Evolutionary conservation across 2,888 invertebrate genomes (phyloP), one percentile per base, ranked within the genome.

Genomic region (Aproaerema taeniolella): DNA sequence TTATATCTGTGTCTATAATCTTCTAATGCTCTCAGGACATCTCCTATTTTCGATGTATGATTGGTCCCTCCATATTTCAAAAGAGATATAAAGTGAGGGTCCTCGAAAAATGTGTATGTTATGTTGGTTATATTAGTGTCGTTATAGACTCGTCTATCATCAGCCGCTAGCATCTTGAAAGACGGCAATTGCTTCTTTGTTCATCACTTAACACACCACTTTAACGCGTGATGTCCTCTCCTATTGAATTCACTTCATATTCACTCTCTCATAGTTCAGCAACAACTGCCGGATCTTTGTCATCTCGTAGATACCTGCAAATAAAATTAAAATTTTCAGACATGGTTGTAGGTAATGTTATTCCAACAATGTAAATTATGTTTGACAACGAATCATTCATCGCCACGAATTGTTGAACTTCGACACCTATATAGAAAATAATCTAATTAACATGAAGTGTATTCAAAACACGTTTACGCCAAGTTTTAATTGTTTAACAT

Each of bases 1-100:
- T 85, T 85, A 49, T 75, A 78, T 55, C 57, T 72, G 47, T 65
- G 77, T 34, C 78, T 56, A 61, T 67, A 73, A 46, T 71, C 72
- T 45, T 82, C 81, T 11, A 86, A 46, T 1, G 66, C 76, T 47
- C 67, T 63, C 5, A 85, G 53, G n/a, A 78, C 71, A 42, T 82
- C 77, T 7, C 66, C 71, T 10, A 85, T 67, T 43, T 65, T 75
- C 0, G 62, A 53, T 10, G 64, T 68, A 35, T 67, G 62, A 48
- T 81, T 81, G 2, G 61, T 52, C 0, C 71, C 73, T 38, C 60
- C 65, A 26, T 73, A 55, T 43, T 74, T 75, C 8, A 83, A 53
- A 8, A 82, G 61, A 0, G 78, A 74, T 43, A 75, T 61, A 29
- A 85, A 62, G 25, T 65, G 61, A 2, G 78, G 65, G 29, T 82